Percentiles rank a stretch among this genome's conserved stretches.
These are phyloP conservation scores for Scatophagus argus DNA, from an alignment of 2,113 vertebrate genomes.

Conservation along the genomic window DNA sequence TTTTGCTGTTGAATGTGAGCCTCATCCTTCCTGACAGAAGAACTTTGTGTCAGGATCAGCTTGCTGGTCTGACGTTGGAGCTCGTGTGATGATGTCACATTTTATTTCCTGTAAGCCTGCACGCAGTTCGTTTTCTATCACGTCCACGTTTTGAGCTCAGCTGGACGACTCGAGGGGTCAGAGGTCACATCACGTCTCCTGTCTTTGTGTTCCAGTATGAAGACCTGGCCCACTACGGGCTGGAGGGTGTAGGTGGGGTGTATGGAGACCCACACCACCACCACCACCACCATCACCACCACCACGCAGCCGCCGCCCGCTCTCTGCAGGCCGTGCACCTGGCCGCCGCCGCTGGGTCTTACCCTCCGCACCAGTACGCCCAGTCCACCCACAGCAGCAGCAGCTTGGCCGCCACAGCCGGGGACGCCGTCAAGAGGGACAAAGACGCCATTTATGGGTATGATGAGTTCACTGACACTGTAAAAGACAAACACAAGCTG, in stretches of 20 bases:
- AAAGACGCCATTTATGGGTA: conserved; percentile 98
- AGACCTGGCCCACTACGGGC: conserved; percentile 93
- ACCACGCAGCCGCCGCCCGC: conserved; percentile 73
- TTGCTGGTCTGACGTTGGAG: too few relatives aligned
- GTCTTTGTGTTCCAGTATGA: conserved; percentile 88
- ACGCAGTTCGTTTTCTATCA: too few relatives aligned
- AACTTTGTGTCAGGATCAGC: too few relatives aligned
- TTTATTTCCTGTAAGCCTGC: too few relatives aligned
- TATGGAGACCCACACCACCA: conserved; percentile 89
- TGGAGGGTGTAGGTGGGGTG: conserved; percentile 92
- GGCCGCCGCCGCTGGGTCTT: conserved; percentile 81
- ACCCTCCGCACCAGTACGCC: conserved; percentile 90
- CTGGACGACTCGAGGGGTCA: conserved; percentile 7
- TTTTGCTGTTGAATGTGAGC: too few relatives aligned
- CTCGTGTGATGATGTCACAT: too few relatives aligned
- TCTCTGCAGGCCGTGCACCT: conserved; percentile 92
- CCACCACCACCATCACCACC: conserved; percentile 79
- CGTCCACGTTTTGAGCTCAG: not conserved
- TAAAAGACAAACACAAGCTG: not conserved
- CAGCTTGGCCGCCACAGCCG: conserved; percentile 88
- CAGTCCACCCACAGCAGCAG: conserved; percentile 88
- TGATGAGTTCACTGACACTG: conserved; percentile 70
- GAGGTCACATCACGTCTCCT: conserved; percentile 27
- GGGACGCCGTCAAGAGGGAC: conserved; percentile 93
- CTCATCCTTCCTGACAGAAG: too few relatives aligned